Base-by-base conservation (phyloP, 2,888 invertebrate genomes). In the Pharmacophagus antenor region DNA sequence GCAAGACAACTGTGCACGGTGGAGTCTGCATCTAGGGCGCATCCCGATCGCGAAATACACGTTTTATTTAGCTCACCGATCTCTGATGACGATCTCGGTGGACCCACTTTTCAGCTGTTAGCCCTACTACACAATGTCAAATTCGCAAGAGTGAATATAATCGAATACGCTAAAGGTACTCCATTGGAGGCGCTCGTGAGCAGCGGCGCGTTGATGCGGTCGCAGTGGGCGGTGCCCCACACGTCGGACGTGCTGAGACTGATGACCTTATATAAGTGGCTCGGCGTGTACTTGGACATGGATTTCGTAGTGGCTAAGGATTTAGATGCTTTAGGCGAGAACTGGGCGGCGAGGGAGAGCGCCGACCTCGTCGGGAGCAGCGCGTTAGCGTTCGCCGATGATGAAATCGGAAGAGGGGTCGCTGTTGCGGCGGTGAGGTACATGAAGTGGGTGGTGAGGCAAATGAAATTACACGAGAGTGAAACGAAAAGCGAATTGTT, bases 201-300 rank as follows among this genome's bases (percentile, higher is more conserved):
- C 0, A 81, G 79, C 5, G 90, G 91, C 0, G 75, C 80, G 0
- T 74, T 94, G 6, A 88, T 87, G 51, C 76, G 74, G 1, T 93
- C 93, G 25, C 67, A 72, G 2, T 94, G 93, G 88, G 90, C 92
- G 0, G 82, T 84, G 46, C 92, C 92, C 25, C 94, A 94, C 69
- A 92, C 93, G 48, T 93, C 93, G 50, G 94, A 95, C 70, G 84
- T 94, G 2, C 80, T 95, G 15, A 82, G 94, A 65, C 94, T 92
- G 70, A 71, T 94, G 50, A 93, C 94, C 0, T 80, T 96, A 4
- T 95, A 94, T 91, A 95, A 94, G 72, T 95, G 92, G 77, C 95
- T 95, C 12, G 96, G 96, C 0, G 93, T 95, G 53, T 96, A 95
- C 74, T 77, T 96, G 55, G 96, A 96, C 70, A 82, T 95, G 65